A percentile compares a stretch with the other conserved stretches of the same genome.
phyloP scores from a whole-genome alignment of 2,888 invertebrate genomes.

The Eupeodes luniger region DNA sequence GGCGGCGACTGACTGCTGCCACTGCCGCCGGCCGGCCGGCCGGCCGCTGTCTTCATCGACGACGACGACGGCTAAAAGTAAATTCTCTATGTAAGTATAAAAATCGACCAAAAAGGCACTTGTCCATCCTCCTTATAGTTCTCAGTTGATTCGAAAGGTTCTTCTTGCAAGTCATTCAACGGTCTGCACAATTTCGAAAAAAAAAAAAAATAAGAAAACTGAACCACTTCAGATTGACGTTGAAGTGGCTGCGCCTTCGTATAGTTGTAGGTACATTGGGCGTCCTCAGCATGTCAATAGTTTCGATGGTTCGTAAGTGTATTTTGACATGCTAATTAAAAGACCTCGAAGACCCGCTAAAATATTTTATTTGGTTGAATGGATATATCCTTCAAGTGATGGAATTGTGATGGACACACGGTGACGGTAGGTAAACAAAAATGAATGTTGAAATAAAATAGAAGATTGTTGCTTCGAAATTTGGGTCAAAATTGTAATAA shows the following conservation, averaged over 20 bases:
- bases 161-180: conserved; percentile 67
- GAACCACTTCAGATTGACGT: conserved; percentile 68
- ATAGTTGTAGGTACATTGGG: conserved; percentile 42
- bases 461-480: too few species aligned
- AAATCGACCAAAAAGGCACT: conserved; percentile 51
- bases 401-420: background rate
- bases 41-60: background rate
- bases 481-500: too few species aligned
- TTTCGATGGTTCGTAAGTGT: conserved; percentile 74
- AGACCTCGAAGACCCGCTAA: conserved; percentile 80
- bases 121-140: conserved; percentile 46
- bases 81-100: background rate
- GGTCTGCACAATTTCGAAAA: conserved; percentile 36
- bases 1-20: conserved; percentile 56
- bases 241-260: conserved; percentile 51
- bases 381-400: background rate
- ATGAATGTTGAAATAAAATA: background rate
- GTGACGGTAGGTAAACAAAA: background rate
- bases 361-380: conserved; percentile 60
- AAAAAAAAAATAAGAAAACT: conserved; percentile 14
- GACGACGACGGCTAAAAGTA: conserved; percentile 1
- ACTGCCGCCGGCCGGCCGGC: background rate
- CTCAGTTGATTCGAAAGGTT: conserved; percentile 30
- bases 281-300: conserved; percentile 66
- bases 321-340: conserved; percentile 83